Base-by-base conservation (phyloP, 92 coral and sea anemone genomes). In the Phenganax subtilis region DNA sequence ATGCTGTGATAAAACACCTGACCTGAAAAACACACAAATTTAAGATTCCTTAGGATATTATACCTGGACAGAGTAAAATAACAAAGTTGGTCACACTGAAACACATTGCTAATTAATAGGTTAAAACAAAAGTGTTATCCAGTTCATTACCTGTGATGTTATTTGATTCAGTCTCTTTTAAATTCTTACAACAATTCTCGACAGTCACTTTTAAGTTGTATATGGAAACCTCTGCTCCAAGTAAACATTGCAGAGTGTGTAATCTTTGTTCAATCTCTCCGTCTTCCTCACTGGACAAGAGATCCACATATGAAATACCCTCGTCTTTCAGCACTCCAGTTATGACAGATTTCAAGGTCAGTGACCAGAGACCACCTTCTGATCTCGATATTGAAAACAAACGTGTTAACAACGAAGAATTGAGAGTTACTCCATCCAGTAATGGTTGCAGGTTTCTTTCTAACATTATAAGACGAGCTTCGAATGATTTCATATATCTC, bases 331-430 rank as follows among this genome's bases (percentile, higher is more conserved):
- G 3, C 37, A 28, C 31, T 7, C 54, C 81, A 56, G 55, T 27
- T 6, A 79, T 63, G 0, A 65, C 59, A 9, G 83, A 63, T 56
- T 79, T 79, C 74, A 79, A 64, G 6, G 83, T 52, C 27, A 64
- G 29, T 14, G 83, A 79, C 83, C 83, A 79, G 28, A 79, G 55
- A 54, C 83, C 83, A 53, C 61, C 83, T 63, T 62, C 61, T 6
- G 51, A 52, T 16, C 53, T 67, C 44, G 83, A 79, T 51, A 30
- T 63, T 54, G 67, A 30, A 30, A 63, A 52, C 44, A 79, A 79
- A 37, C 60, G 72, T 8, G 12, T 11, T 54, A 63, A 53, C 3
- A 79, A 9, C 10, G 51, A 55, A 53, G 54, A 29, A 0, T 16
- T 52, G 0, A 7, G 10, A 10, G 83, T n/a, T 20, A 79, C 9